A percentile compares a stretch with the other conserved stretches of the same genome.
Conservation (phyloP, 2,797 vertebrate genomes). For the Helicolenus hilgendorfi region DNA sequence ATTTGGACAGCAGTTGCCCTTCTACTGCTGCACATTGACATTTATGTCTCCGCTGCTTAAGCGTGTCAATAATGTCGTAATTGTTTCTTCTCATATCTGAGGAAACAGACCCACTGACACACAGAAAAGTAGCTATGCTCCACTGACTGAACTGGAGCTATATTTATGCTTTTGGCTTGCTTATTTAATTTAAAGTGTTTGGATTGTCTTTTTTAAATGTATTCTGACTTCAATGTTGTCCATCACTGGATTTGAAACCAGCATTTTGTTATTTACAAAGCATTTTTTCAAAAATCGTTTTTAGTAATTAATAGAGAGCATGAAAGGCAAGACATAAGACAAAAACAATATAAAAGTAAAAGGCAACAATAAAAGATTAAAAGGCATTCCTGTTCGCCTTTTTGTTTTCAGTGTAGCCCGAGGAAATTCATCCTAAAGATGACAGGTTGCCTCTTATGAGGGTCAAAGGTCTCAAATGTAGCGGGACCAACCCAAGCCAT, state of each 20-base stretch:
- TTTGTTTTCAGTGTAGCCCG: neutral
- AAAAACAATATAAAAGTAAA: neutral
- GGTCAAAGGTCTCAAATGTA: constrained; percentile 3
- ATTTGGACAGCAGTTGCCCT: constrained; percentile 6
- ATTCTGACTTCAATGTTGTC: neutral
- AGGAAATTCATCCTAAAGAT: constrained; percentile 9
- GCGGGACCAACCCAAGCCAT: neutral
- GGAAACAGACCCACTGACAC: neutral
- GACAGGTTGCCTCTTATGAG: neutral
- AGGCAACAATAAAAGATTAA: neutral
- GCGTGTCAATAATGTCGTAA: constrained; percentile 1
- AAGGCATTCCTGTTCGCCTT: neutral
- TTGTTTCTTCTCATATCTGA: neutral
- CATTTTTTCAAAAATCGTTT: neutral
- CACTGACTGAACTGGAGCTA: neutral
- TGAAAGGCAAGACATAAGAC: neutral
- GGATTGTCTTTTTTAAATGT: neutral
- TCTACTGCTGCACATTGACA: constrained; percentile 12
- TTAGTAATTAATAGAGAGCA: neutral
- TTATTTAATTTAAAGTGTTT: neutral
- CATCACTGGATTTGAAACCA: neutral
- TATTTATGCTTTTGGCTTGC: neutral
- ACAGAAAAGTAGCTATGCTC: neutral
- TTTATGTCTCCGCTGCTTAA: neutral
- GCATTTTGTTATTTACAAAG: neutral